phyloP scores from a whole-genome alignment of 2,113 vertebrate genomes.

The Microtus richardsoni region DNA sequence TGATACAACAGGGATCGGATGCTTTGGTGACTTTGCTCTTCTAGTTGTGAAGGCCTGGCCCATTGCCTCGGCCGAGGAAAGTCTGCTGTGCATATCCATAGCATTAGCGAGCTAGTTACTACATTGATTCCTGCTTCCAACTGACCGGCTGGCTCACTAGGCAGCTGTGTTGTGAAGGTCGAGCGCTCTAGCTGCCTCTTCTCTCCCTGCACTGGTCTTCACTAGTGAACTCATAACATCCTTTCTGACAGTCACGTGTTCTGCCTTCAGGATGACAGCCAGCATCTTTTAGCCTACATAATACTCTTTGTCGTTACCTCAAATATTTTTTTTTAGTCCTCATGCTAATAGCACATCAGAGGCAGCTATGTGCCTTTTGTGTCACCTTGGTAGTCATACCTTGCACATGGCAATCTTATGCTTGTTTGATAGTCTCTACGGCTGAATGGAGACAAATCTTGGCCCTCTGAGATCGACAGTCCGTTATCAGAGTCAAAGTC shows the following conservation, averaged over 20 bases:
- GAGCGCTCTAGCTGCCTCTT: not conserved
- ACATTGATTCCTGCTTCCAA: not conserved
- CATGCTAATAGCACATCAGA: conserved; percentile 40
- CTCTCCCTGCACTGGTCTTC: not conserved
- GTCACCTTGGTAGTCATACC: conserved; percentile 42
- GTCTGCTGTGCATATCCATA: conserved; percentile 28
- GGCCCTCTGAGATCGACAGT: conserved; percentile 48
- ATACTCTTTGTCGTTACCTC: not conserved
- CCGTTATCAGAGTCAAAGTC: conserved; percentile 59
- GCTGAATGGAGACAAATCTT: conserved; percentile 67
- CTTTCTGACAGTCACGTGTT: not conserved
- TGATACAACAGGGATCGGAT: conserved; percentile 58
- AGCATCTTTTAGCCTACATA: conserved; percentile 48
- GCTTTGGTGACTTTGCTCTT: conserved; percentile 63
- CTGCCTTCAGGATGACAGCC: not conserved
- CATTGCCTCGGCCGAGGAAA: conserved; percentile 45
- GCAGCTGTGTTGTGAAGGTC: not conserved
- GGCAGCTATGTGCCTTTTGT: not conserved
- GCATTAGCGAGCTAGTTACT: conserved; percentile 37
- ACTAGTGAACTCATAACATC: not conserved
- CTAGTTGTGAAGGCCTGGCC: conserved; percentile 64
- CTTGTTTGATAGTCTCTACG: conserved; percentile 63
- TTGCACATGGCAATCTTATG: conserved; percentile 41
- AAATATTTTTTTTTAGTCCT: conserved; percentile 18
- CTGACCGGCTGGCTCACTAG: not conserved